Conservation (phyloP, 2,888 invertebrate species). For the Tenthredo livida region DNA sequence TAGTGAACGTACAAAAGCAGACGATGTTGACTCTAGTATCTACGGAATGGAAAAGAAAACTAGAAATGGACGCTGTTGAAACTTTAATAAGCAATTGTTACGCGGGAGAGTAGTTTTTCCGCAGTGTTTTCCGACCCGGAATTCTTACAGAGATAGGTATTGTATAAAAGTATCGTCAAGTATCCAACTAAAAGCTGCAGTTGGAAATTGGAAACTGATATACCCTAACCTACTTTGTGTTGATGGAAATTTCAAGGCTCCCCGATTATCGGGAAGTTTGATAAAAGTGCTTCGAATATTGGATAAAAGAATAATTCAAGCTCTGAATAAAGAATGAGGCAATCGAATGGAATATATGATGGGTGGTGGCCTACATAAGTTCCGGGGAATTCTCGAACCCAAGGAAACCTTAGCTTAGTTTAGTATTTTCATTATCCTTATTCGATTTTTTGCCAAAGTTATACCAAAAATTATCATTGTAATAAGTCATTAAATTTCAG, state of each 20-base stretch:
- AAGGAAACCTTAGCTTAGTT: not conserved
- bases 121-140: not conserved
- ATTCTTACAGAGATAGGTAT: not conserved
- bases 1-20: not conserved
- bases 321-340: constrained; percentile 39
- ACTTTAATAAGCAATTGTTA: constrained; percentile 8
- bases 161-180: constrained; percentile 1
- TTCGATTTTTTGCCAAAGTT: not conserved
- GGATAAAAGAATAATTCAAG: constrained; percentile 47
- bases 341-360: constrained; percentile 18
- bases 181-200: not conserved
- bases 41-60: not conserved
- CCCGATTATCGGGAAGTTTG: constrained; percentile 16
- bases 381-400: not conserved
- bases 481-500: not conserved
- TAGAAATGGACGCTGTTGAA: not conserved
- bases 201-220: constrained; percentile 33
- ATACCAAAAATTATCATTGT: not conserved
- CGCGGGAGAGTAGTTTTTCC: not conserved
- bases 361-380: constrained; percentile 1
- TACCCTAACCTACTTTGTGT: not conserved
- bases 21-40: not conserved
- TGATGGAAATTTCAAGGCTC: constrained; percentile 17
- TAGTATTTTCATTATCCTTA: not conserved
- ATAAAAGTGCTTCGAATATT: constrained; percentile 38